Base-by-base conservation (phyloP, 2,113 vertebrate species). In the Calypte anna region DNA sequence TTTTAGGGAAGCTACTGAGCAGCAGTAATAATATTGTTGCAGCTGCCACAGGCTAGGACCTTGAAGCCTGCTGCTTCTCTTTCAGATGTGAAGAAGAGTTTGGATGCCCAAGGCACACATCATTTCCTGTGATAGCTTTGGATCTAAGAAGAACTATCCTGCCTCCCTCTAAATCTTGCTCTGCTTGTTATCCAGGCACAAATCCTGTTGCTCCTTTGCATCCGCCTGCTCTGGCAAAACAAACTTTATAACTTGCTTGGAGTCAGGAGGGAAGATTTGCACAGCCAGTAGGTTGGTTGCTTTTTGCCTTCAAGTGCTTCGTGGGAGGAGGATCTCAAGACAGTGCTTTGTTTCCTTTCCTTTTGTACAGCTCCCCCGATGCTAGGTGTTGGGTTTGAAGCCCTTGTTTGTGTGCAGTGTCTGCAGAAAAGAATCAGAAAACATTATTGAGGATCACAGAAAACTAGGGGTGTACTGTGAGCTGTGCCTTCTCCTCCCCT, bases 11-110 rank as follows among this genome's bases (percentile, higher is more conserved):
- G 62, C 74, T 82, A 48, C 74, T 36, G 61, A 82, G 57, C 31
- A 85, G 28, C 68, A 95, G 87, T 48, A 95, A 94, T 94, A 96
- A 96, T 96, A 91, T 95, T 96, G 90, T 95, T 96, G 90, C 94
- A 96, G 96, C 94, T 96, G 96, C 91, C 70, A 68, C 14, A 8
- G 89, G 86, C 91, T 86, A 51, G 61, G 89, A 73, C 81, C 93
- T 94, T 82, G 93, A 80, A 92, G 90, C 81, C 83, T 86, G 73
- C 84, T 87, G 84, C 84, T 91, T 82, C 85, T 76, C 14, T 53
- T 82, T 95, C 69, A 61, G 40, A 90, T 92, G 58, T 40, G 58
- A 76, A 79, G 67, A 81, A 81, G 40, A 62, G 18, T 27, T 89
- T 89, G 31, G 78, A 57, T 91, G 91, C 91, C 89, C 69, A 81